Percentiles rank a stretch among this genome's conserved stretches.
phyloP scores from a whole-genome alignment of 2,797 vertebrate genomes.

The Platyrinchus mystaceus region DNA sequence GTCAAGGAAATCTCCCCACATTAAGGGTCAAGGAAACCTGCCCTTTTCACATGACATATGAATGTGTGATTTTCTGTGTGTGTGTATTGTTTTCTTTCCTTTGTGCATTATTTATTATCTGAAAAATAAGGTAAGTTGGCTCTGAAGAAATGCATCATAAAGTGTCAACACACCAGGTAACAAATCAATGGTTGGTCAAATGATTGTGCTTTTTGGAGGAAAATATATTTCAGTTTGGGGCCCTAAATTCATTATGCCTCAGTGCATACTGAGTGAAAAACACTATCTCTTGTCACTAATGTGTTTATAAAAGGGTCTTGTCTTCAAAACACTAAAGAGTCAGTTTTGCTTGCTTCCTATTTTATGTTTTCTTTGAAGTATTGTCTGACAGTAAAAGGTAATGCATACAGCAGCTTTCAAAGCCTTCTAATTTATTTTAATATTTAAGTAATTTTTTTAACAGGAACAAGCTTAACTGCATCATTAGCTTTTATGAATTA shows the following conservation, averaged over 20 bases:
- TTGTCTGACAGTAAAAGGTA: slow-evolving; percentile 61
- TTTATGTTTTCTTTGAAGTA: slow-evolving; percentile 45
- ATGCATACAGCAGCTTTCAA: background rate
- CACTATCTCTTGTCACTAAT: slow-evolving; percentile 51
- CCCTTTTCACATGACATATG: background rate
- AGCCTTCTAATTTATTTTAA: slow-evolving; percentile 35
- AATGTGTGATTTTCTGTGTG: background rate
- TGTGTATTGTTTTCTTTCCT: background rate
- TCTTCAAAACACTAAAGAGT: slow-evolving; percentile 36
- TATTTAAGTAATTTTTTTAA: slow-evolving; percentile 45
- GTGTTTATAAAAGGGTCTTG: slow-evolving; percentile 64
- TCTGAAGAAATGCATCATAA: slow-evolving; percentile 50
- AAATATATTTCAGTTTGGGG: slow-evolving; percentile 62
- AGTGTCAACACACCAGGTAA: slow-evolving; percentile 50
- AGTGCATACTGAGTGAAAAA: slow-evolving; percentile 55
- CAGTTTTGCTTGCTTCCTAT: background rate
- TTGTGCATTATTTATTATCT: slow-evolving; percentile 58
- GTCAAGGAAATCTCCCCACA: too few species aligned
- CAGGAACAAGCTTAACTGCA: background rate
- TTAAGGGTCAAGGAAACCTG: background rate
- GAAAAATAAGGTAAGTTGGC: slow-evolving; percentile 35
- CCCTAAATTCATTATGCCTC: slow-evolving; percentile 62
- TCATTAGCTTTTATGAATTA: slow-evolving; percentile 37
- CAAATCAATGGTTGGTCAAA: slow-evolving; percentile 68
- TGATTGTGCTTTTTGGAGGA: slow-evolving; percentile 20